Evolutionary conservation across 1,140 invertebrate genomes (phyloP), one percentile per base, ranked within the genome.

Genomic region (Pseudomyrmex sp.): DNA sequence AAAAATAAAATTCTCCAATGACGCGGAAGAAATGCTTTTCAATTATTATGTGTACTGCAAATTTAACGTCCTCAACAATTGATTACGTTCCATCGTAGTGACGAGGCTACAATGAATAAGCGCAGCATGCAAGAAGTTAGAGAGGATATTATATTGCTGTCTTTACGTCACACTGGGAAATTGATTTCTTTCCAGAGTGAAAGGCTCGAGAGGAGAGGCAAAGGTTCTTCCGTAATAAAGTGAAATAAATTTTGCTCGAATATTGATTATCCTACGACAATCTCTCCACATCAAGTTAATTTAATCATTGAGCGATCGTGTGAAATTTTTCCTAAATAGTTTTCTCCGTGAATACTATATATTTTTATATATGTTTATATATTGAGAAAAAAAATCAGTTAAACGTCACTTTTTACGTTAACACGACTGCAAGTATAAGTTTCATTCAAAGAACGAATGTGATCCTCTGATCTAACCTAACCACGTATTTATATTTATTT

Each of bases 131-230:
- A 54, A 73, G 69, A 52, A 75, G 26, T 46, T 20, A 48, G 50
- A 48, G 26, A 79, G 59, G 72, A 75, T 82, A 82, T 82, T 82
- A 50, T 82, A 75, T 63, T 62, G 48, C 35, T 52, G 61, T 75
- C 79, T 82, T 35, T 82, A 76, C 70, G 35, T 82, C 79, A 82
- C 54, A 76, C 70, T 54, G 72, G 80, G 72, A 76, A 82, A 82
- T 82, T 76, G 50, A 65, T 63, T 76, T 56, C 80, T 82, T 75
- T 76, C 65, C 80, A 75, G 26, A 35, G 48, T 74, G 70, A 76
- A 76, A 82, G 70, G 61, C 48, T 65, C 52, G 48, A 61, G n/a
- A 10, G 35, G 35, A 35, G 35, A 46, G 48, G 15, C 20, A 72
- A 82, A 76, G 80, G 35, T 76, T 76, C 70, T 82, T 75, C 79